phyloP scores from a whole-genome alignment of 2,888 invertebrate species.

The Trichogramma dendrolimi region DNA sequence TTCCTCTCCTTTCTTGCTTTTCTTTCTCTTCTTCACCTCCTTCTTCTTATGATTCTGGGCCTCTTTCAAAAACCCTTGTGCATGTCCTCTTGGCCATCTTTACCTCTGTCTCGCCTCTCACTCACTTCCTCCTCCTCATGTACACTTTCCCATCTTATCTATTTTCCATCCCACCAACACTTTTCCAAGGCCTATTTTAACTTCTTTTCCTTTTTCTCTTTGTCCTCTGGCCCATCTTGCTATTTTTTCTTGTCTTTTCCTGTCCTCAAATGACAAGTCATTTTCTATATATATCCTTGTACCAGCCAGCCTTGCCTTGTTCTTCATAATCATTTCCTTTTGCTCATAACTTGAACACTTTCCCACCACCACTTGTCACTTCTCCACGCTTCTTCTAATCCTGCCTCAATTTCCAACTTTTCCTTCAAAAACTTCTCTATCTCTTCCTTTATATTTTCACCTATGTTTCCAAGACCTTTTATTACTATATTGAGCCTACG shows the following conservation, averaged over 20 bases:
- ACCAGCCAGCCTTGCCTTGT: constrained; percentile 8
- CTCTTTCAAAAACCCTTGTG: not conserved
- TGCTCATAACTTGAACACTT: not conserved
- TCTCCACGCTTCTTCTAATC: not conserved
- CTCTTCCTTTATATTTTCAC: not conserved
- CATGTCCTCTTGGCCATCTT: not conserved
- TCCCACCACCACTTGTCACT: not conserved
- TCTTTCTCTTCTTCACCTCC: constrained; percentile 1
- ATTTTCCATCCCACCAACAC: not conserved
- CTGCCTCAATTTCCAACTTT: not conserved
- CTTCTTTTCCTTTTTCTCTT: not conserved
- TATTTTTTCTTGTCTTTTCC: constrained; percentile 8
- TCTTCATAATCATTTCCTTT: constrained; percentile 6
- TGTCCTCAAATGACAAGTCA: constrained; percentile 16
- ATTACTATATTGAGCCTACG: not conserved
- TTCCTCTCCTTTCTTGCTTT: not conserved
- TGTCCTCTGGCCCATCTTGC: constrained; percentile 7
- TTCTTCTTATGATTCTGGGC: not conserved
- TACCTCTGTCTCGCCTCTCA: not conserved
- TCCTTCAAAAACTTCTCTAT: not conserved
- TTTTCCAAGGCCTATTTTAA: not conserved
- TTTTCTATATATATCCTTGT: constrained; percentile 13
- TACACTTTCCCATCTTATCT: not conserved
- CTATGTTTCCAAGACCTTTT: not conserved
- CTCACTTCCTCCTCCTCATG: not conserved